phyloP scores from a whole-genome alignment of 1,140 invertebrate species.

The Bombyx mandarina region DNA sequence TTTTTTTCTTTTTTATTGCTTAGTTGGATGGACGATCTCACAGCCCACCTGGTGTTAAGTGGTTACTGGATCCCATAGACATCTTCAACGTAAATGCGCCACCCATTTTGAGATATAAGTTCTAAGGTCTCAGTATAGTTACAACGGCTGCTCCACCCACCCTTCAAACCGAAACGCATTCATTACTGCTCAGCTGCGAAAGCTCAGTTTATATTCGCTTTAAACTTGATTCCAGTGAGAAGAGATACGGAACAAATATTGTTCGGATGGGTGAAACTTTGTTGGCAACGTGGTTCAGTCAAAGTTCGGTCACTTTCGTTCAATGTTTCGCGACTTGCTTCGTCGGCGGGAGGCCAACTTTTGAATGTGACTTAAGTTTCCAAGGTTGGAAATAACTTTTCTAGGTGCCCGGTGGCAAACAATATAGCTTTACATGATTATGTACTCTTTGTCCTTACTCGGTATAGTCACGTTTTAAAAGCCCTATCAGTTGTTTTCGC shows the following conservation, averaged over 20 bases:
- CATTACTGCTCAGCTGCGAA: conserved; percentile 5
- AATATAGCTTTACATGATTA: conserved; percentile 30
- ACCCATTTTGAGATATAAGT: too few species aligned
- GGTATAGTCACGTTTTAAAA: conserved; percentile 16
- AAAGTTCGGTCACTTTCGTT: conserved; percentile 50
- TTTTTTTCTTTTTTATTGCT: background rate
- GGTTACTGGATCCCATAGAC: too few species aligned
- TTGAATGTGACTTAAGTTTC: conserved; percentile 34
- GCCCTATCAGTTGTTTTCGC: conserved; percentile 6
- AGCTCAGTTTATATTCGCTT: conserved; percentile 44
- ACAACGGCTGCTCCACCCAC: too few species aligned
- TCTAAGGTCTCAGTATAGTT: too few species aligned
- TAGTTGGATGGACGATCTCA: background rate
- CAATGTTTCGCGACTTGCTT: conserved; percentile 23
- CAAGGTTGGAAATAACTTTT: conserved; percentile 32
- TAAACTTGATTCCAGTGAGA: conserved; percentile 27
- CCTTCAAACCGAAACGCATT: too few species aligned
- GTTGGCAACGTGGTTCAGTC: conserved; percentile 30
- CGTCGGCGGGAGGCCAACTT: conserved; percentile 27
- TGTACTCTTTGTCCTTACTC: conserved; percentile 14
- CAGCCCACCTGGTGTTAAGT: too few species aligned
- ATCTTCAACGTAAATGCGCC: too few species aligned
- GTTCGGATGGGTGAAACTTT: conserved; percentile 41
- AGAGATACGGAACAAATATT: conserved; percentile 41
- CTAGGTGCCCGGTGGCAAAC: conserved; percentile 17